Evolutionary conservation across 2,888 invertebrate genomes (phyloP), one percentile per base, ranked within the genome.

Genomic region (Therioaphis trifolii): DNA sequence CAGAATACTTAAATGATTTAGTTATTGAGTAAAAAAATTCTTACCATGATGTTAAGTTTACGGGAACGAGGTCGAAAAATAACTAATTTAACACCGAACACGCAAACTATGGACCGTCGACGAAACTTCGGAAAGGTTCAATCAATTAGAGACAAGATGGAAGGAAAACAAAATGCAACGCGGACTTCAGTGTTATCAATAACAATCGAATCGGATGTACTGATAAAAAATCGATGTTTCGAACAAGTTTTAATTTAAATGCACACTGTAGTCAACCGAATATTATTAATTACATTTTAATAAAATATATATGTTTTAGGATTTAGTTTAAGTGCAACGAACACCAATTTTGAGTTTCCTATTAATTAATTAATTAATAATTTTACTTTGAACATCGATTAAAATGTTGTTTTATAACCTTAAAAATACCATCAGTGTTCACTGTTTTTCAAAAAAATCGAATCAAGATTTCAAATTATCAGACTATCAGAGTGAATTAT

Each of bases 91-190:
- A 63, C n/a, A n/a, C 0, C 43, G 24, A n/a, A 9, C 12, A 43
- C 2, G 0, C 43, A 27, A 61, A 43, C 40, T 9, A 24, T n/a
- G n/a, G 5, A 24, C 40, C 14, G 3, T 72, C 24, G 5, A 29
- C 29, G 14, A 76, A 21, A 63, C 14, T 76, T 46, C 14, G 0
- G 4, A 35, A 52, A 52, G 21, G 21, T 14, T 29, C 49, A 18
- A 49, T 12, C 27, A 35, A 35, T 35, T 7, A 35, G 35, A 35
- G 35, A 35, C 35, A 9, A 14, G 24, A 35, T 12, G 18, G 35
- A 80, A 72, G 5, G 72, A 80, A 80, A 61, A 72, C 72, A 72
- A 72, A 18, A 21, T 61, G 76, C 76, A 63, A 76, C 46, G 58
- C 46, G 18, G 27, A 63, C 18, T n/a, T 14, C 12, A n/a, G 61